phyloP scores from a whole-genome alignment of 2,888 invertebrate species.

The Oeneis ivallda region DNA sequence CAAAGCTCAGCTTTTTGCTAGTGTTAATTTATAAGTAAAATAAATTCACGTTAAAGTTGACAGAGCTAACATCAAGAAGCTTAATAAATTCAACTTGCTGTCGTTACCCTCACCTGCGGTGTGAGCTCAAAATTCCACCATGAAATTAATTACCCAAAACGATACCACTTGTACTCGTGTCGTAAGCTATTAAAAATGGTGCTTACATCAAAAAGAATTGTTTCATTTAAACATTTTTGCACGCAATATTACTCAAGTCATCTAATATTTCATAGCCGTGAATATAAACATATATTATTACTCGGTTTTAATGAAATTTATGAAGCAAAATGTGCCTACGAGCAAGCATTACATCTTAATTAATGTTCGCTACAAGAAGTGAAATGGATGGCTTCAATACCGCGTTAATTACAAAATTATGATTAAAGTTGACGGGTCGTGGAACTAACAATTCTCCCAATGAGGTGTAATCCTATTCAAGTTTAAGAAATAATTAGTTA shows the following conservation, averaged over 20 bases:
- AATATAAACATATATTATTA: conserved; percentile 34
- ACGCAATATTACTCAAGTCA: conserved; percentile 9
- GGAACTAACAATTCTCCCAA: conserved; percentile 29
- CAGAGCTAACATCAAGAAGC: too few species aligned
- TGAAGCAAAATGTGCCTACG: conserved; percentile 34
- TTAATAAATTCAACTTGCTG: not conserved
- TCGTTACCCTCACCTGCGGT: too few species aligned
- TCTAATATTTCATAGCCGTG: conserved; percentile 14
- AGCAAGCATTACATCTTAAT: conserved; percentile 38
- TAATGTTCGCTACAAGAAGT: conserved; percentile 37
- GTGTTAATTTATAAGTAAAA: too few species aligned
- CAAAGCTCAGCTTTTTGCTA: too few species aligned
- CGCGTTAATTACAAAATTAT: conserved; percentile 40
- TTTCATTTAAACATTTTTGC: not conserved
- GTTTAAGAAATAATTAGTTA: conserved; percentile 3
- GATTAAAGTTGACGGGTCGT: conserved; percentile 35
- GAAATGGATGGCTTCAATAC: conserved; percentile 40
- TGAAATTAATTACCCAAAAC: too few species aligned
- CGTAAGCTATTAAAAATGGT: not conserved
- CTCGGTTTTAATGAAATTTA: conserved; percentile 36
- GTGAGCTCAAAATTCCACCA: too few species aligned
- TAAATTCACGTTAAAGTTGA: too few species aligned
- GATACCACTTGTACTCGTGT: too few species aligned
- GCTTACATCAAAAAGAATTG: not conserved
- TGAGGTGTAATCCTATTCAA: conserved; percentile 21